These are phyloP conservation scores for Pampusana beccarii DNA, from an alignment of 2,113 vertebrate genomes.

Conservation along the genomic window DNA sequence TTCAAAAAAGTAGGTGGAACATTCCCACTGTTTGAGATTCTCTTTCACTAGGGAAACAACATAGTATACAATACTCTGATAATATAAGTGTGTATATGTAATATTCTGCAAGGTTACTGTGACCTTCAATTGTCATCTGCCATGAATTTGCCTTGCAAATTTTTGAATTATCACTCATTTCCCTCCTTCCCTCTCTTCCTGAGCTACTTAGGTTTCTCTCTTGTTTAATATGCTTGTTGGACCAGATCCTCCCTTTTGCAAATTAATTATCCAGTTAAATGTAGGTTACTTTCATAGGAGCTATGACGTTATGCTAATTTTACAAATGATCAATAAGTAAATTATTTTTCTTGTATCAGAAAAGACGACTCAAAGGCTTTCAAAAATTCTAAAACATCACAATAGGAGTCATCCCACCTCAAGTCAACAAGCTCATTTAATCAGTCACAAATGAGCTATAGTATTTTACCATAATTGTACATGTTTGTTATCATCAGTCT, in stretches of 20 bases:
- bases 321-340: not conserved
- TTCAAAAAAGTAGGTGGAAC: not conserved
- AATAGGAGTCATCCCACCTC: not conserved
- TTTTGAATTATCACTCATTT: constrained; percentile 22
- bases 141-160: constrained; percentile 29
- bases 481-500: not conserved
- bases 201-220: constrained; percentile 27
- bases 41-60: not conserved
- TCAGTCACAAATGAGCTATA: not conserved
- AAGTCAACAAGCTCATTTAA: not conserved
- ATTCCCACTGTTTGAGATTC: not conserved
- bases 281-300: not conserved
- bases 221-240: constrained; percentile 45
- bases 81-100: not conserved
- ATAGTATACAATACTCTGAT: not conserved
- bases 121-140: not conserved
- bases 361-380: not conserved
- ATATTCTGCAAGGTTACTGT: not conserved
- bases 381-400: not conserved
- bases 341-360: not conserved
- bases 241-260: constrained; percentile 36
- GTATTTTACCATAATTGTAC: not conserved
- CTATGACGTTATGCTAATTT: not conserved
- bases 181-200: not conserved
- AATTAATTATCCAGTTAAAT: constrained; percentile 42